Conservation (phyloP, 2,888 invertebrate genomes). For the Barypeithes pellucidus region DNA sequence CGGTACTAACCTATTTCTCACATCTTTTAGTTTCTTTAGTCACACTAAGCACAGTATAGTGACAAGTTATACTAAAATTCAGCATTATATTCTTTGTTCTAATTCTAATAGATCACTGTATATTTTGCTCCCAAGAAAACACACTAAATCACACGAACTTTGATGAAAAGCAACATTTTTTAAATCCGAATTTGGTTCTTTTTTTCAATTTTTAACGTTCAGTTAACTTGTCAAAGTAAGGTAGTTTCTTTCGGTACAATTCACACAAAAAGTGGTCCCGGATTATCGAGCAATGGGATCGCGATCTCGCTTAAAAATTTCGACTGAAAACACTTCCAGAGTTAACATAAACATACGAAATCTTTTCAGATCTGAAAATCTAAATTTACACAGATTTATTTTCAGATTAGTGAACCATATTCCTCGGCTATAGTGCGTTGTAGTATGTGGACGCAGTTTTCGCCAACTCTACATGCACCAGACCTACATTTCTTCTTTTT, state of each 20-base stretch:
- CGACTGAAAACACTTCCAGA: conserved; percentile 49
- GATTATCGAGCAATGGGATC: conserved; percentile 9
- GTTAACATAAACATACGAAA: conserved; percentile 54
- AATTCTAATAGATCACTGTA: neutral
- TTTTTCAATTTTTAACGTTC: neutral
- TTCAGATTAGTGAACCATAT: conserved; percentile 59
- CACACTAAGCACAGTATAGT: neutral
- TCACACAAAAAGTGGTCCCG: conserved; percentile 13
- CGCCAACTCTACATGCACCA: neutral
- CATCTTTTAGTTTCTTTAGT: neutral
- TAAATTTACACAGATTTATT: conserved; percentile 67
- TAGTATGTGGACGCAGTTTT: conserved; percentile 1
- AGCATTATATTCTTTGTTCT: neutral
- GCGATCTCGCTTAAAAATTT: conserved; percentile 49
- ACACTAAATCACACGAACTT: neutral
- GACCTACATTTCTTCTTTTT: too few relatives aligned
- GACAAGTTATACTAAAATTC: neutral
- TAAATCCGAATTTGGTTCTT: neutral
- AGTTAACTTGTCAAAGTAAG: neutral
- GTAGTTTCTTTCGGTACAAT: neutral
- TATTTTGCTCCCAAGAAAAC: neutral
- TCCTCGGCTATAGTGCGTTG: conserved; percentile 34
- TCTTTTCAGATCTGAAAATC: conserved; percentile 65
- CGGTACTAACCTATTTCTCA: conserved; percentile 6
- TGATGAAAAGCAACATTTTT: neutral